phyloP scores from a whole-genome alignment of 2,888 invertebrate species.

The Pandemis corylana region DNA sequence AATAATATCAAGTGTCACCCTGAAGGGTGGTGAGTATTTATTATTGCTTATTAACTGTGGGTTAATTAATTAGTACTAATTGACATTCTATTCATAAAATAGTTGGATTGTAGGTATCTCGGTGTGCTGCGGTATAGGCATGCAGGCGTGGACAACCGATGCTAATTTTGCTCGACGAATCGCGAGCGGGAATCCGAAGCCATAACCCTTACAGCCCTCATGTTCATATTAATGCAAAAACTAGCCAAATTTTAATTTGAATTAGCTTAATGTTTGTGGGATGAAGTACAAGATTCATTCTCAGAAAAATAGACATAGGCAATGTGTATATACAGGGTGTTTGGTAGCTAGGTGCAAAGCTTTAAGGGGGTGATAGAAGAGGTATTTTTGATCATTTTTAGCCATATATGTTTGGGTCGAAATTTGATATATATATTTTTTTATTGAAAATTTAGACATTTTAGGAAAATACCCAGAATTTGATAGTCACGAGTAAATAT shows the following conservation, averaged over 20 bases:
- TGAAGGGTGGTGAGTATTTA: constrained; percentile 4
- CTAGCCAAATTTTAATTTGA: background rate
- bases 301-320: background rate
- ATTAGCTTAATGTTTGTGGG: background rate
- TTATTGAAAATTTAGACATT: no score
- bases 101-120: constrained; percentile 48
- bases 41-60: background rate
- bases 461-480: no score
- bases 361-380: no score
- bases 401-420: no score
- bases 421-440: no score
- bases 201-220: constrained; percentile 33
- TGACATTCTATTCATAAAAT: constrained; percentile 14
- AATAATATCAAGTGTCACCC: constrained; percentile 7
- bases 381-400: no score
- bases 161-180: constrained; percentile 43
- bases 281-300: background rate
- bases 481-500: no score
- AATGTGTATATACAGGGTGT: no score
- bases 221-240: background rate
- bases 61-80: constrained; percentile 29
- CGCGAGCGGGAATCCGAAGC: constrained; percentile 44
- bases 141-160: constrained; percentile 55
- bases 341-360: no score
- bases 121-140: constrained; percentile 49